Conservation (phyloP, 2,797 vertebrate species). For the Phrynocephalus vlangalii region DNA sequence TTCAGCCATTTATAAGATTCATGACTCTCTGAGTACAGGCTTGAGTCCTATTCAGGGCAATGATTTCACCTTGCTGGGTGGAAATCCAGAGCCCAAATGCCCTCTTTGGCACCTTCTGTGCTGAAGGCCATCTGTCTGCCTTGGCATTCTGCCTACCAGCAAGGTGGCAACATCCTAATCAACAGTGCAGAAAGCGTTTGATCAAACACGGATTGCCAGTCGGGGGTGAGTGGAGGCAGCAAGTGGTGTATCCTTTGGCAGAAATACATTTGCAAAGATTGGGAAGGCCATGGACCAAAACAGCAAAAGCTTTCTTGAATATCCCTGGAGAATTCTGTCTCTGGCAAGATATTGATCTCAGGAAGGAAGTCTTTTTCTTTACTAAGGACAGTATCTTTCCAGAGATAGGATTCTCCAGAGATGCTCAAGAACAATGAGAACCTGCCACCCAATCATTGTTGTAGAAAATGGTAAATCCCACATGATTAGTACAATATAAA, state of each 20-base stretch:
- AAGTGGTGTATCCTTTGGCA: neutral
- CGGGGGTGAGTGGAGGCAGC: neutral
- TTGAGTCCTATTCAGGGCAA: neutral
- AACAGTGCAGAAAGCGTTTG: neutral
- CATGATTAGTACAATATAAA: too few relatives aligned
- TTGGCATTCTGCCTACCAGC: neutral
- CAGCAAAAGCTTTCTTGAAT: neutral
- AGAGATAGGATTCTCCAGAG: too few relatives aligned
- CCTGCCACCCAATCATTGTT: too few relatives aligned
- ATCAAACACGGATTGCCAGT: neutral
- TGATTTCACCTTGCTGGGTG: fast-evolving
- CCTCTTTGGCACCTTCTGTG: constrained; percentile 8
- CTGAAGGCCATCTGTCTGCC: fast-evolving
- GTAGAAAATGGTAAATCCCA: too few relatives aligned
- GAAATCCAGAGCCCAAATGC: neutral
- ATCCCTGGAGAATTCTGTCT: neutral
- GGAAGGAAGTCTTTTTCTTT: neutral
- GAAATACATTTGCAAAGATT: neutral
- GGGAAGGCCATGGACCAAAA: neutral
- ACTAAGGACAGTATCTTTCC: too few relatives aligned
- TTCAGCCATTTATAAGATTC: neutral
- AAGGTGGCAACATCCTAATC: fast-evolving
- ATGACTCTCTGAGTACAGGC: fast-evolving
- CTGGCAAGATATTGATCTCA: neutral
- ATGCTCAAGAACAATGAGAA: too few relatives aligned